Conservation (phyloP, 2,888 invertebrate species). For the Epistrophella euchroma region DNA sequence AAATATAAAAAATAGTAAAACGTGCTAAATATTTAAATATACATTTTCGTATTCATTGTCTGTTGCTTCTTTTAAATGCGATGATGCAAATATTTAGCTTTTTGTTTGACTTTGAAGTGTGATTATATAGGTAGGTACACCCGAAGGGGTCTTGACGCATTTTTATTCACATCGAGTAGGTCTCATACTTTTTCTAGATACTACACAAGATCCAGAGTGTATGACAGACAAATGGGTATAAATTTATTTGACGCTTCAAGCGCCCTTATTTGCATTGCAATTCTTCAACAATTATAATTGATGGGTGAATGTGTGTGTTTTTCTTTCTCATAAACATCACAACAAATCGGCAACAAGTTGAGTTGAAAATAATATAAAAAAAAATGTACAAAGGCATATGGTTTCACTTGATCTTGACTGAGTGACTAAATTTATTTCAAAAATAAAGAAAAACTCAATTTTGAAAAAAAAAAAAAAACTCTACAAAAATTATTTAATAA, state of each 20-base stretch:
- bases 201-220: constrained; percentile 36
- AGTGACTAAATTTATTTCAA: constrained; percentile 48
- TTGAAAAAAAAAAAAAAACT: neutral
- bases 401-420: constrained; percentile 74
- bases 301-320: neutral
- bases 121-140: constrained; percentile 44
- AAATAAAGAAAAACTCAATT: constrained; percentile 12
- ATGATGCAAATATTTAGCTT: constrained; percentile 16
- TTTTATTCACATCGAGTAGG: constrained; percentile 27
- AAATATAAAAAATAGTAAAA: constrained; percentile 3
- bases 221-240: constrained; percentile 40
- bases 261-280: constrained; percentile 31
- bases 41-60: constrained; percentile 18
- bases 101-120: constrained; percentile 31
- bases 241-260: constrained; percentile 56
- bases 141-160: constrained; percentile 28
- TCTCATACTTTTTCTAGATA: neutral
- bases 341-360: constrained; percentile 57
- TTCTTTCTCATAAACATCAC: neutral
- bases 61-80: constrained; percentile 20
- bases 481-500: constrained; percentile 17
- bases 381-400: constrained; percentile 32
- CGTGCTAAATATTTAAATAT: constrained; percentile 16
- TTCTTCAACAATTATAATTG: constrained; percentile 15
- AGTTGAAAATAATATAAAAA: constrained; percentile 10